Conservation (phyloP, 2,888 invertebrate species). For the Microplitis manilae region DNA sequence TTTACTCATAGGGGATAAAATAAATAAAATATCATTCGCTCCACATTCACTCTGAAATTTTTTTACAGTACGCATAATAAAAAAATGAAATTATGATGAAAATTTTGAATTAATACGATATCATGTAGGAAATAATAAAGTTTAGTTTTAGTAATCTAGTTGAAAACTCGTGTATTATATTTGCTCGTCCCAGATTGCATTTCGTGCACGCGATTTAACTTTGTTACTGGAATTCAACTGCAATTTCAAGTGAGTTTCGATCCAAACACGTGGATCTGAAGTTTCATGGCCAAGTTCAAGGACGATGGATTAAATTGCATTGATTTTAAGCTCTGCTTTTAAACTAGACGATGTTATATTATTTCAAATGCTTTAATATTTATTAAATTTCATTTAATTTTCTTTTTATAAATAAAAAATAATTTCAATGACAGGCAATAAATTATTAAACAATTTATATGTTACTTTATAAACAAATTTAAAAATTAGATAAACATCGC, state of each 20-base stretch:
- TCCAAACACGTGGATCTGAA: conserved; percentile 36
- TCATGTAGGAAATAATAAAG: not conserved
- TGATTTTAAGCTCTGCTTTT: not conserved
- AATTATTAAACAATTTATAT: too few relatives aligned
- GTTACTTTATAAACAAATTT: too few relatives aligned
- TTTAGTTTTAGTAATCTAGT: conserved; percentile 1
- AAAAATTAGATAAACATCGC: not conserved
- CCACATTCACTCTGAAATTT: not conserved
- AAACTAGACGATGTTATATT: not conserved
- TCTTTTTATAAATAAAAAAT: too few relatives aligned
- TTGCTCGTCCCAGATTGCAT: conserved; percentile 16
- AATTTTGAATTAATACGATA: not conserved
- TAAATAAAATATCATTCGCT: too few relatives aligned
- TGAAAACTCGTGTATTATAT: conserved; percentile 9
- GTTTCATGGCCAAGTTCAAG: conserved; percentile 49
- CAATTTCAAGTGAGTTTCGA: conserved; percentile 41
- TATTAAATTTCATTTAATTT: too few relatives aligned
- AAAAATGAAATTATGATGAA: not conserved
- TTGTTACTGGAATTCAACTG: conserved; percentile 31
- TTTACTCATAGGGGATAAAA: too few relatives aligned
- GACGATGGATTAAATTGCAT: conserved; percentile 38
- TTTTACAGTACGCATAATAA: not conserved
- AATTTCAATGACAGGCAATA: too few relatives aligned
- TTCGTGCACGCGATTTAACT: conserved; percentile 20
- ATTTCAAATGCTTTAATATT: too few relatives aligned